A percentile compares a stretch with the other conserved stretches of the same genome.
Conservation (phyloP, 2,113 vertebrate genomes). For the Symphodus melops region DNA sequence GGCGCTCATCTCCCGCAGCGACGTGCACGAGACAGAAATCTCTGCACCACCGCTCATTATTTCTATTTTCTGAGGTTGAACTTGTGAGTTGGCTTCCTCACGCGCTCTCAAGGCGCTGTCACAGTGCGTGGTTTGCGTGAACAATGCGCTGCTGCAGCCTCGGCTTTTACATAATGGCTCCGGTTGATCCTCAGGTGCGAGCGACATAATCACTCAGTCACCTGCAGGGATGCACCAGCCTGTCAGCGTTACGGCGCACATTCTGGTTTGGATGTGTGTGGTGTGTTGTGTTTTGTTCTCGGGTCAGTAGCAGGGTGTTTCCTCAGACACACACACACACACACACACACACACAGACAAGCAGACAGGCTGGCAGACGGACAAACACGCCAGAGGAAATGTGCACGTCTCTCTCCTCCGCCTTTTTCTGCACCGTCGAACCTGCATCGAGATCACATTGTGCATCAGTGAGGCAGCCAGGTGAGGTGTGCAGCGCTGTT, state of each 20-base stretch:
- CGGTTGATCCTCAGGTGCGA: constrained; percentile 42
- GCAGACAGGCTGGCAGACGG: constrained; percentile 28
- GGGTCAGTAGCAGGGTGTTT: constrained; percentile 68
- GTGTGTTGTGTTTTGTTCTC: not conserved
- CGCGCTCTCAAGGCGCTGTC: not conserved
- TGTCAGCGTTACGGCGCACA: constrained; percentile 6
- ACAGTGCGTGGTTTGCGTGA: not conserved
- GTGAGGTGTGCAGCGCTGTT: constrained; percentile 41
- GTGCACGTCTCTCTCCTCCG: constrained; percentile 34
- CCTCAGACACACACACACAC: constrained; percentile 51
- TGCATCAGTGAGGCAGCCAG: constrained; percentile 24
- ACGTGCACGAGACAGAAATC: not conserved
- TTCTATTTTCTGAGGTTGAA: not conserved
- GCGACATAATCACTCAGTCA: constrained; percentile 29
- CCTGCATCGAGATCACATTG: not conserved
- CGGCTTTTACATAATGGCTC: constrained; percentile 24
- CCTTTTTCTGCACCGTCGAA: constrained; percentile 7
- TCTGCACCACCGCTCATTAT: not conserved
- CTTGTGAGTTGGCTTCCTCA: not conserved
- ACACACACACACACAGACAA: not conserved
- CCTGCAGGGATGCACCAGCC: constrained; percentile 28
- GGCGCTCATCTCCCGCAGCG: constrained; percentile 1
- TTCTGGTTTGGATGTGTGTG: not conserved
- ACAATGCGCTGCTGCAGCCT: not conserved
- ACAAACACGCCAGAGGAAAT: constrained; percentile 23